Evolutionary conservation across 2,113 vertebrate species (phyloP), one percentile per base, ranked within the genome.

Genomic region (Marcusenius ussheri): DNA sequence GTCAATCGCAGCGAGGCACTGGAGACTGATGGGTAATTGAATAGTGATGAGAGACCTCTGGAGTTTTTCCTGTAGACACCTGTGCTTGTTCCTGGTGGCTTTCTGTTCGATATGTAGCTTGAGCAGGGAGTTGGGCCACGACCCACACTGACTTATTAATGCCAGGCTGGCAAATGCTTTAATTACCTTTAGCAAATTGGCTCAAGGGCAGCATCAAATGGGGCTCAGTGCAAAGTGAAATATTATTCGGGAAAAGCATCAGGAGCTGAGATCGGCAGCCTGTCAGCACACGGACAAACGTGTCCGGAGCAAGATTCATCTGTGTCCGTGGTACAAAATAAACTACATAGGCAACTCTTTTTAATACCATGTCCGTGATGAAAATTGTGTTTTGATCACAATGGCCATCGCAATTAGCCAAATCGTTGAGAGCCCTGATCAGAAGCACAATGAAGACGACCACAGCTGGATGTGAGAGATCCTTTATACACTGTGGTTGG

Each of bases 11-110:
- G 97, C 92, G 96, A 97, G 94, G 97, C 94, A 88, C 96, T 95
- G 94, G 96, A 96, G 92, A 94, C 92, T 92, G 96, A 97, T 88
- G 96, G 98, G 98, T 99, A 97, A 97, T 93, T 92, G 90, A 74
- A 89, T 91, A 88, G 47, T 91, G 62, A 90, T 85, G 84, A 89
- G 24, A 58, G 90, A 50, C 83, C 8, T 45, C 17, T 77, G 86
- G 77, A 47, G 66, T 89, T 80, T 87, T 24, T 8, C 58, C 84
- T 2, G 46, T 24, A 10, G 17, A 21, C 42, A 46, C 27, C 21
- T 27, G 9, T 47, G 89, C 56, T 13, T 56, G 7, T 88, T 50
- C 87, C 58, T 89, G 90, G 45, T 51, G 87, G 0, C n/a, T 3
- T 88, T 77, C 53, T 5, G 88, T 84, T 90, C 27, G 27, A 35